A percentile compares a stretch with the other conserved stretches of the same genome.
These are phyloP conservation scores for Pandemis cinnamomeana DNA, from an alignment of 2,888 invertebrate genomes.

Conservation along the genomic window DNA sequence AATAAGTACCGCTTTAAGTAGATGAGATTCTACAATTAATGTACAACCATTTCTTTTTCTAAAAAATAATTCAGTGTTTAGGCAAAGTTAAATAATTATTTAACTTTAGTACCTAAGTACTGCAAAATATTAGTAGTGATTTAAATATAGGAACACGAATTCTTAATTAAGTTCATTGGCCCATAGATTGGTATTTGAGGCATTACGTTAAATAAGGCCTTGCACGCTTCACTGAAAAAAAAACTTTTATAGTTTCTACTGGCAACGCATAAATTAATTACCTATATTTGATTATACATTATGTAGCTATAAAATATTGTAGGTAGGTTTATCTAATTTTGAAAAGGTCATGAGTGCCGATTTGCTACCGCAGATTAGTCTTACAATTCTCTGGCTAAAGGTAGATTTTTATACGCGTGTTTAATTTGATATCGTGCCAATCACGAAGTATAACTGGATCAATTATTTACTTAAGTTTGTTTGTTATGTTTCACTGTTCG, in stretches of 20 bases:
- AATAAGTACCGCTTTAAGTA: conserved; percentile 47
- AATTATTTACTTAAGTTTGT: not conserved
- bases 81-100: not conserved
- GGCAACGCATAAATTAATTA: not conserved
- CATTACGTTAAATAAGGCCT: not conserved
- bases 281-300: not conserved
- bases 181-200: not conserved
- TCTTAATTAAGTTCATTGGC: conserved; percentile 50
- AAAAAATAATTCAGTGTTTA: conserved; percentile 1
- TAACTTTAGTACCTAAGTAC: conserved; percentile 16
- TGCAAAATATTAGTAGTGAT: conserved; percentile 48
- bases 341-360: not conserved
- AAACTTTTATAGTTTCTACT: conserved; percentile 9
- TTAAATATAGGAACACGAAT: conserved; percentile 74
- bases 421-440: not conserved
- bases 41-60: conserved; percentile 14
- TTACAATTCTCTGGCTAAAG: not conserved
- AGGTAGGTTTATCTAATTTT: not conserved
- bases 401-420: not conserved
- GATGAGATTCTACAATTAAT: conserved; percentile 53
- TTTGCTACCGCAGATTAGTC: not conserved
- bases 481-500: not conserved
- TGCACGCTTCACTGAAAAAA: conserved; percentile 2
- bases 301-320: not conserved
- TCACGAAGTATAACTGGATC: not conserved